phyloP scores from a whole-genome alignment of 2,888 invertebrate genomes.

The Dusona sp. region DNA sequence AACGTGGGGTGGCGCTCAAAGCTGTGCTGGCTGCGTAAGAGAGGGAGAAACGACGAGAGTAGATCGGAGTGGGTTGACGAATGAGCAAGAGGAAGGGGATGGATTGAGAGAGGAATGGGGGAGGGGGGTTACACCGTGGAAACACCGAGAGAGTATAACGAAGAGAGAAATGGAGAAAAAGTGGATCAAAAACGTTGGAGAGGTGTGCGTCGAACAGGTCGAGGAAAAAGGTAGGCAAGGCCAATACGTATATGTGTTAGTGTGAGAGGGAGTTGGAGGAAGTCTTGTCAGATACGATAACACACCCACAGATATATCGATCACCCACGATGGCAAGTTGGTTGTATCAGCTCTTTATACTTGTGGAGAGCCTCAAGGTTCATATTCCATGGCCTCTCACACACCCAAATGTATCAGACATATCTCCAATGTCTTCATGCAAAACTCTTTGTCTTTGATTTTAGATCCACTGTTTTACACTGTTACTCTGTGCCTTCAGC shows the following conservation, averaged over 20 bases:
- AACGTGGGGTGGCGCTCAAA: conserved; percentile 83
- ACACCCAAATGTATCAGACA: conserved; percentile 16
- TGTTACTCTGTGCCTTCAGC: background rate
- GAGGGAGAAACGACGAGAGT: conserved; percentile 63
- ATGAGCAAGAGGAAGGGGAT: conserved; percentile 45
- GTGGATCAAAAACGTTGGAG: conserved; percentile 62
- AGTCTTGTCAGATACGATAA: conserved; percentile 79
- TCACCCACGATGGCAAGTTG: conserved; percentile 74
- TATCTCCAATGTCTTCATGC: background rate
- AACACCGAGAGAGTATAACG: conserved; percentile 54
- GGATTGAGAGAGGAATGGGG: conserved; percentile 37
- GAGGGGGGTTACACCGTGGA: conserved; percentile 1
- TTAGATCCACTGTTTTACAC: conserved; percentile 16
- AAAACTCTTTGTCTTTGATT: conserved; percentile 12
- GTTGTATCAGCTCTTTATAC: conserved; percentile 66
- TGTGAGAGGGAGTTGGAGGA: conserved; percentile 67
- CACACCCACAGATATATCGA: conserved; percentile 79
- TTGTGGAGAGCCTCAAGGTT: conserved; percentile 50
- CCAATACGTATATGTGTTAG: conserved; percentile 22
- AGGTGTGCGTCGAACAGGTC: conserved; percentile 64
- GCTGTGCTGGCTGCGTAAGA: conserved; percentile 73
- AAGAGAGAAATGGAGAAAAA: conserved; percentile 60
- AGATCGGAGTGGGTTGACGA: conserved; percentile 63
- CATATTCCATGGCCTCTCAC: conserved; percentile 50
- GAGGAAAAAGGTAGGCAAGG: conserved; percentile 64